Conservation (phyloP, 2,113 vertebrate genomes). For the Eupsittula cactorum region DNA sequence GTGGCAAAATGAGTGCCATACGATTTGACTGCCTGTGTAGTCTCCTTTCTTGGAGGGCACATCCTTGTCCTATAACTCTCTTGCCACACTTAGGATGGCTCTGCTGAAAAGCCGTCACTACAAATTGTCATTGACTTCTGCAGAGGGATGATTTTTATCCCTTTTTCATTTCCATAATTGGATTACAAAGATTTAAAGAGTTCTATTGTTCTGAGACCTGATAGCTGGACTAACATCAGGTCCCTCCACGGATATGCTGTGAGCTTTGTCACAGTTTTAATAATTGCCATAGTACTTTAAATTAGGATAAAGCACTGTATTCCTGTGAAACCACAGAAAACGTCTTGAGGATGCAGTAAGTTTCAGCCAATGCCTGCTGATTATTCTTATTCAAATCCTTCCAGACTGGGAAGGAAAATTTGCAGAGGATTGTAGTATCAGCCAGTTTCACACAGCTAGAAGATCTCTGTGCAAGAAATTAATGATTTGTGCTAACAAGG, state of each 20-base stretch:
- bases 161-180: background rate
- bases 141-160: background rate
- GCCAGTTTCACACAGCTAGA: background rate
- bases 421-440: background rate
- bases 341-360: background rate
- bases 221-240: background rate
- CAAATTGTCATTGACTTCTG: background rate
- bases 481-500: background rate
- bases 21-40: background rate
- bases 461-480: background rate
- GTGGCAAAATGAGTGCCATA: background rate
- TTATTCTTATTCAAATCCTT: background rate
- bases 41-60: background rate
- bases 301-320: background rate
- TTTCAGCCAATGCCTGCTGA: background rate
- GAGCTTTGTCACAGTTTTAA: background rate
- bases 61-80: background rate
- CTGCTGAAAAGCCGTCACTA: slow-evolving; percentile 15
- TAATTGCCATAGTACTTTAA: background rate
- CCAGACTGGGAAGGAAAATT: background rate
- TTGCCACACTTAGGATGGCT: slow-evolving; percentile 17
- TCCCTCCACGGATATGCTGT: background rate
- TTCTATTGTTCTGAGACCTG: background rate
- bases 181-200: background rate
- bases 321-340: background rate